These are phyloP conservation scores for Jordanella pulchra DNA, from an alignment of 2,797 vertebrate species.

Conservation along the genomic window DNA sequence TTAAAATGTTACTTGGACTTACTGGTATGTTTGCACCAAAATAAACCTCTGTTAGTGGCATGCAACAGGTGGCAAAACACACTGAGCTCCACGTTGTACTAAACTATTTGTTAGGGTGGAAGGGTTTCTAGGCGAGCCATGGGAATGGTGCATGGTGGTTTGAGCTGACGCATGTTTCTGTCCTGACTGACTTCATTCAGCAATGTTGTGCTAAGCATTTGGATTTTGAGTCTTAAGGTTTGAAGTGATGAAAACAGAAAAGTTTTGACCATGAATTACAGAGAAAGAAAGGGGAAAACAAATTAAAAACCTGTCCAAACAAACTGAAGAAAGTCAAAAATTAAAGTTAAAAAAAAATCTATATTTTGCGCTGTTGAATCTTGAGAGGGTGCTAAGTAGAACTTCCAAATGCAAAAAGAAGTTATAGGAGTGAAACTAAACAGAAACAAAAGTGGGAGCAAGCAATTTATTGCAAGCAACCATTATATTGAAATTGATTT, in stretches of 20 bases:
- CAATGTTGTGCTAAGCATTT: conserved; percentile 14
- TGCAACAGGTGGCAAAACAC: conserved; percentile 69
- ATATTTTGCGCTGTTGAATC: background rate
- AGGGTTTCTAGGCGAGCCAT: conserved; percentile 44
- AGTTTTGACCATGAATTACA: background rate
- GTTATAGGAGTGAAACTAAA: too few relatives aligned
- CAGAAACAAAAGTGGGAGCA: too few relatives aligned
- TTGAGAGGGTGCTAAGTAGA: background rate
- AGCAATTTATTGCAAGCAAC: too few relatives aligned
- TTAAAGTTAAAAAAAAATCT: too few relatives aligned
- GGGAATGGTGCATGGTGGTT: conserved; percentile 53
- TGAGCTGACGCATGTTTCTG: conserved; percentile 45
- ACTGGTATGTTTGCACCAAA: conserved; percentile 12
- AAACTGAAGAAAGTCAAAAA: conserved; percentile 27
- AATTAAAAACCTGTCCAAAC: background rate
- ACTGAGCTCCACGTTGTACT: conserved; percentile 56
- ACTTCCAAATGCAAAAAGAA: background rate
- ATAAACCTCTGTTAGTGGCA: conserved; percentile 44
- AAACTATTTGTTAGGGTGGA: conserved; percentile 52
- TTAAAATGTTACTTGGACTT: background rate
- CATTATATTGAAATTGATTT: too few relatives aligned
- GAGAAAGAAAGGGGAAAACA: background rate
- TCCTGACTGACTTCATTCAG: conserved; percentile 18
- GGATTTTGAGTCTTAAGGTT: background rate
- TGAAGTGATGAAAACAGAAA: background rate